phyloP scores from a whole-genome alignment of 2,797 vertebrate species.

The Babyrousa celebensis region DNA sequence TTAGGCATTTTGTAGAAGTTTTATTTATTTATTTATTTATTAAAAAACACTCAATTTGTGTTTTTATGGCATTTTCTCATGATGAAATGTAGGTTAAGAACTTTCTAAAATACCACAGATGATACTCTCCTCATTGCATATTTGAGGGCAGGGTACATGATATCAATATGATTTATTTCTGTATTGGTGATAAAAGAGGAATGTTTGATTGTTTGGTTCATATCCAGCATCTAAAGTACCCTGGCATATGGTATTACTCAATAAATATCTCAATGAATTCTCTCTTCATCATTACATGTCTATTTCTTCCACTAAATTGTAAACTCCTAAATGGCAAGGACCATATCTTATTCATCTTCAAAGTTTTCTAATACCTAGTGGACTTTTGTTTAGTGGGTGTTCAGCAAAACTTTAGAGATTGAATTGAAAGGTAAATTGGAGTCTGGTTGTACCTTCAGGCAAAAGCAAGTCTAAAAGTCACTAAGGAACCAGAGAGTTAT shows the following conservation, averaged over 20 bases:
- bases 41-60: background rate
- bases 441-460: background rate
- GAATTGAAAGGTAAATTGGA: background rate
- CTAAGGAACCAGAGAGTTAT: background rate
- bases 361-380: background rate
- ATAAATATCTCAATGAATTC: background rate
- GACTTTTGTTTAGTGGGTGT: background rate
- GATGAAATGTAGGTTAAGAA: background rate
- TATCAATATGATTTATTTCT: background rate
- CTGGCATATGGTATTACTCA: background rate
- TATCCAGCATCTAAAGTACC: conserved; percentile 27
- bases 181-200: background rate
- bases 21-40: too few relatives aligned
- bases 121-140: background rate
- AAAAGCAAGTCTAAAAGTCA: conserved; percentile 16
- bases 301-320: background rate
- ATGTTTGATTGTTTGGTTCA: background rate
- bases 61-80: background rate
- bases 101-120: background rate
- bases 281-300: background rate
- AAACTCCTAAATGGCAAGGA: background rate
- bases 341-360: background rate
- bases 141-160: too few relatives aligned
- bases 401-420: background rate
- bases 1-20: background rate